Conservation (phyloP, 1,140 invertebrate genomes). For the Leptinotarsa defecta region DNA sequence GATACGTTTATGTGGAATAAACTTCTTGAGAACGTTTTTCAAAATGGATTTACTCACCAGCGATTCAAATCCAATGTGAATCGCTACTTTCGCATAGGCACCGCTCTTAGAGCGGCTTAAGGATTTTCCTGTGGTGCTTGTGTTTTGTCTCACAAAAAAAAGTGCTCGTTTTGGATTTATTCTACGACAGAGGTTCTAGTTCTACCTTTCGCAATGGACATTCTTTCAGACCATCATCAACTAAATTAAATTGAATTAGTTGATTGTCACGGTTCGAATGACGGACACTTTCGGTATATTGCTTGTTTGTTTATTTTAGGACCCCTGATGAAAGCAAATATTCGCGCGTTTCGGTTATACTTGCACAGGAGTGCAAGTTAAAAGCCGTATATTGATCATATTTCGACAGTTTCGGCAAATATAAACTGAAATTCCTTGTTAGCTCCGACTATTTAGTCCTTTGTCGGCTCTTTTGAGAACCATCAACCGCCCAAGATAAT, state of each 20-base stretch:
- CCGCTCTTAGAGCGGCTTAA: no score
- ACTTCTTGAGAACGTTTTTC: no score
- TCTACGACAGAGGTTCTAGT: no score
- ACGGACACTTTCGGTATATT: background rate
- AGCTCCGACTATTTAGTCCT: slow-evolving; percentile 38
- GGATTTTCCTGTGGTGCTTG: no score
- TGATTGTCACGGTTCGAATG: background rate
- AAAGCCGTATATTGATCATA: slow-evolving; percentile 16
- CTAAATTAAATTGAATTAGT: background rate
- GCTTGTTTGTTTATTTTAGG: slow-evolving; percentile 16
- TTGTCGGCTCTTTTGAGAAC: slow-evolving; percentile 44
- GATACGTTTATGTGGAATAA: no score
- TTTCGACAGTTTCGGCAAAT: slow-evolving; percentile 24
- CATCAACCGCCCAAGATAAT: slow-evolving; percentile 40
- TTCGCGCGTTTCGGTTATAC: background rate
- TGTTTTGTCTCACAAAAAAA: no score
- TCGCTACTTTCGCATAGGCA: no score
- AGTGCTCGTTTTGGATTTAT: no score
- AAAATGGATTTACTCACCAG: no score
- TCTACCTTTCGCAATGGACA: no score
- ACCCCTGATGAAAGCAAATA: background rate
- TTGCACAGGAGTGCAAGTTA: background rate
- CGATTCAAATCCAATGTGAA: no score
- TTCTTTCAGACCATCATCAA: no score
- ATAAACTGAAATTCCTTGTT: slow-evolving; percentile 40